Evolutionary conservation across 1,140 invertebrate species (phyloP).

Genomic region (Cylas formicarius): DNA sequence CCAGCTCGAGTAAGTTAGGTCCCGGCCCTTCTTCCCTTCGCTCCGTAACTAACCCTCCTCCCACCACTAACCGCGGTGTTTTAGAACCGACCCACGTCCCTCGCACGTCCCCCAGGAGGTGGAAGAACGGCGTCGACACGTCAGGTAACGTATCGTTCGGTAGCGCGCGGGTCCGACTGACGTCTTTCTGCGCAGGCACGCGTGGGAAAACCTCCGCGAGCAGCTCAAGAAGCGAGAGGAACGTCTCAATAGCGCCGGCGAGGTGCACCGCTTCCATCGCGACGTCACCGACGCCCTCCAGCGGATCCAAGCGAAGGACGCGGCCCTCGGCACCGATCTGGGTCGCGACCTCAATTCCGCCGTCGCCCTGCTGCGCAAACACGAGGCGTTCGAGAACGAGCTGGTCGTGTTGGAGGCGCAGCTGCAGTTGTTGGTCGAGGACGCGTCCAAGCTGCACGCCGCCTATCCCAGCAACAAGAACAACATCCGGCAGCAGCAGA

Average conservation of each 20-base stretch:
- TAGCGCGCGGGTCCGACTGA: neutral
- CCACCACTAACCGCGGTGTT: too few species aligned
- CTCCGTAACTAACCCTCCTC: constrained; percentile 36
- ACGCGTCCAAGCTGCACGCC: constrained; percentile 77
- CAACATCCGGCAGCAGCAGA: constrained; percentile 65
- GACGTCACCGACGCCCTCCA: constrained; percentile 90
- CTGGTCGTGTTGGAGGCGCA: constrained; percentile 89
- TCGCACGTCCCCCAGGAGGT: constrained; percentile 34
- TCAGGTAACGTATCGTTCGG: constrained; percentile 26
- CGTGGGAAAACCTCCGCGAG: constrained; percentile 82
- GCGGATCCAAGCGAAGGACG: constrained; percentile 82
- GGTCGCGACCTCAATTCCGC: constrained; percentile 86
- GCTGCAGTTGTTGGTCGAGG: constrained; percentile 84
- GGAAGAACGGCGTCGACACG: constrained; percentile 27
- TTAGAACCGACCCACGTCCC: constrained; percentile 27
- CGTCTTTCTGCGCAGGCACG: constrained; percentile 49
- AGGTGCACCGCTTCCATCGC: constrained; percentile 94
- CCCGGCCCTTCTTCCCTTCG: constrained; percentile 16
- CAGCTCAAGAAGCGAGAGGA: constrained; percentile 79
- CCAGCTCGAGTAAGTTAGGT: constrained; percentile 66
- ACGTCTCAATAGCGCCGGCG: constrained; percentile 83
- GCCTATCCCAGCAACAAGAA: constrained; percentile 89
- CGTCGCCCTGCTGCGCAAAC: constrained; percentile 71
- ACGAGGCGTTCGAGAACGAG: constrained; percentile 94
- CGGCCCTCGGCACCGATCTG: constrained; percentile 74